Conservation (phyloP, 92 coral and sea anemone genomes). For the Zoanthus sociatus region DNA sequence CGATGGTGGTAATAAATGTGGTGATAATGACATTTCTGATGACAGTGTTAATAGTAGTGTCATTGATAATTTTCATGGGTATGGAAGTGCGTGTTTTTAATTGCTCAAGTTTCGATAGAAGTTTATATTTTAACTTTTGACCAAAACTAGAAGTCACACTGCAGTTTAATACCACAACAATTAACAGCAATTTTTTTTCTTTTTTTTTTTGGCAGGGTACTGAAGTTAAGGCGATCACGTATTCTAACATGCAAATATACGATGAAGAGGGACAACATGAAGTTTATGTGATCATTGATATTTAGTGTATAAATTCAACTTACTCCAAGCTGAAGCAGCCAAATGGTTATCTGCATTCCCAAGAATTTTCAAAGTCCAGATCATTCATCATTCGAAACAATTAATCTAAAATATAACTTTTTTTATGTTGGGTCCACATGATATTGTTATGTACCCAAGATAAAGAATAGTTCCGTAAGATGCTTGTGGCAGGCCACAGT, state of each 20-base stretch:
- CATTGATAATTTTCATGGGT: background rate
- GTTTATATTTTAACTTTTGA: no score
- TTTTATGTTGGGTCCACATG: no score
- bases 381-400: no score
- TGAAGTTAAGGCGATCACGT: conserved; percentile 96
- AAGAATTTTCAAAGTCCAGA: no score
- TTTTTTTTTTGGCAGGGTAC: conserved; percentile 73
- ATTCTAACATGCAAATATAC: conserved; percentile 94
- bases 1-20: no score
- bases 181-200: background rate
- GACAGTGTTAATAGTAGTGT: background rate
- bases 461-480: no score
- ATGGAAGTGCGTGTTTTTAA: background rate
- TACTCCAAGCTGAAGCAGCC: no score
- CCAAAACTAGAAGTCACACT: background rate
- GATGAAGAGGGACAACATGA: conserved; percentile 83
- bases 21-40: background rate
- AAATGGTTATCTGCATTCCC: no score
- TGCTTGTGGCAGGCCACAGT: no score
- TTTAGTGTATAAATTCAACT: conserved; percentile 33
- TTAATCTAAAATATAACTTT: no score
- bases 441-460: no score
- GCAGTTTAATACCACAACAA: background rate
- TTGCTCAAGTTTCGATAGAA: no score
- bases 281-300: conserved; percentile 95